Conservation (phyloP, 2,113 vertebrate genomes). For the Percopsis transmontana region DNA sequence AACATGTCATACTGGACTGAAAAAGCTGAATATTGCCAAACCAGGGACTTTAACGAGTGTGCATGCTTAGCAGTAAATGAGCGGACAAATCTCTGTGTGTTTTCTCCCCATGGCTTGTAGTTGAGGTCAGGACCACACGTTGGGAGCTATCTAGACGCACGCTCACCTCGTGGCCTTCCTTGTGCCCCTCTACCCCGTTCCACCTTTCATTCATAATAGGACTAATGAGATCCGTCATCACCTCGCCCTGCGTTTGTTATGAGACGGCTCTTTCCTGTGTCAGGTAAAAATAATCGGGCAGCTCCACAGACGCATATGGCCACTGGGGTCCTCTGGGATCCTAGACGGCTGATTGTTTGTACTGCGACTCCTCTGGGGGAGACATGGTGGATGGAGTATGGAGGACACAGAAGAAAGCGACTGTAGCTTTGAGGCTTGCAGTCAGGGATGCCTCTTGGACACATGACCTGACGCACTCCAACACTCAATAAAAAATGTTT, state of each 20-base stretch:
- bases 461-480: no score
- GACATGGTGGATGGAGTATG: conserved; percentile 13
- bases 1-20: no score
- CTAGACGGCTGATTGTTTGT: conserved; percentile 60
- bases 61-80: background rate
- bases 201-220: conserved; percentile 57
- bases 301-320: conserved; percentile 45
- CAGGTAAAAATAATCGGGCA: conserved; percentile 74
- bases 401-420: conserved; percentile 56
- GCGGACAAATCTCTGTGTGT: conserved; percentile 23
- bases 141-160: conserved; percentile 59
- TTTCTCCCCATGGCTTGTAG: conserved; percentile 39
- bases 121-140: conserved; percentile 55
- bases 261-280: conserved; percentile 73
- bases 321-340: conserved; percentile 43
- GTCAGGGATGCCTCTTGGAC: conserved; percentile 40
- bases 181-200: conserved; percentile 15
- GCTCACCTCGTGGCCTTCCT: conserved; percentile 37
- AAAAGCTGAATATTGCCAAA: no score
- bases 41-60: background rate
- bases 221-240: conserved; percentile 75
- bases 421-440: conserved; percentile 41
- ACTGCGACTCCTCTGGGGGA: conserved; percentile 44
- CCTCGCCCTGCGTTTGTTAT: conserved; percentile 71
- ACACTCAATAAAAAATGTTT: no score